Evolutionary conservation across 1,140 invertebrate genomes (phyloP).

Genomic region (Psilanteris sp.): DNA sequence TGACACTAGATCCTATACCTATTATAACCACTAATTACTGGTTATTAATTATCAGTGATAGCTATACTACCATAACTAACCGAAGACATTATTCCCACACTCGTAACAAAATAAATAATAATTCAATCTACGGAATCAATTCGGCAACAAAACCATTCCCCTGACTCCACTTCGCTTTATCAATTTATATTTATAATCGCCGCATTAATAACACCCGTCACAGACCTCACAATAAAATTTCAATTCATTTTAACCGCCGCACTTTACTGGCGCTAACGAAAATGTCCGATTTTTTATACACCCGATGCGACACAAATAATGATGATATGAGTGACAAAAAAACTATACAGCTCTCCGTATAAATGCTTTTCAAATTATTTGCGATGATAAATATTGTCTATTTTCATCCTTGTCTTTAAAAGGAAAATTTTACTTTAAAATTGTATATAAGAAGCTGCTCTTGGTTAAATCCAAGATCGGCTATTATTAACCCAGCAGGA

Average conservation of each 20-base stretch:
- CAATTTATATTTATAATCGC: slow-evolving; percentile 31
- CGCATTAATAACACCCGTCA: slow-evolving; percentile 28
- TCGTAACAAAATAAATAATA: slow-evolving; percentile 25
- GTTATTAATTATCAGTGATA: slow-evolving; percentile 46
- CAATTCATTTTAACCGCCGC: neutral
- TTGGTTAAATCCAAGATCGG: too few relatives aligned
- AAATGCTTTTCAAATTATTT: too few relatives aligned
- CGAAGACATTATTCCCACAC: slow-evolving; percentile 31
- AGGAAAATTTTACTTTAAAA: too few relatives aligned
- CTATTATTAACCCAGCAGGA: too few relatives aligned
- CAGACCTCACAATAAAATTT: slow-evolving; percentile 1
- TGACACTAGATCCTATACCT: slow-evolving; percentile 37
- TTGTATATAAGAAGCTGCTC: too few relatives aligned
- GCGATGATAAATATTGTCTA: too few relatives aligned
- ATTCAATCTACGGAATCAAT: slow-evolving; percentile 18
- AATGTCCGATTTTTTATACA: too few relatives aligned
- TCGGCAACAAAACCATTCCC: slow-evolving; percentile 1
- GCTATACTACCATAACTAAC: slow-evolving; percentile 5
- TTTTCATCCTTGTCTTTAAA: too few relatives aligned
- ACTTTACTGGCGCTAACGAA: neutral
- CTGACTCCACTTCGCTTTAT: slow-evolving; percentile 5
- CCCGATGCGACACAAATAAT: too few relatives aligned
- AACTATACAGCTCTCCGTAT: too few relatives aligned
- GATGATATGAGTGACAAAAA: too few relatives aligned
- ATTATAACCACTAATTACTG: slow-evolving; percentile 40